Evolutionary conservation across 2,113 vertebrate genomes (phyloP).

Genomic region (Myotis brandtii): DNA sequence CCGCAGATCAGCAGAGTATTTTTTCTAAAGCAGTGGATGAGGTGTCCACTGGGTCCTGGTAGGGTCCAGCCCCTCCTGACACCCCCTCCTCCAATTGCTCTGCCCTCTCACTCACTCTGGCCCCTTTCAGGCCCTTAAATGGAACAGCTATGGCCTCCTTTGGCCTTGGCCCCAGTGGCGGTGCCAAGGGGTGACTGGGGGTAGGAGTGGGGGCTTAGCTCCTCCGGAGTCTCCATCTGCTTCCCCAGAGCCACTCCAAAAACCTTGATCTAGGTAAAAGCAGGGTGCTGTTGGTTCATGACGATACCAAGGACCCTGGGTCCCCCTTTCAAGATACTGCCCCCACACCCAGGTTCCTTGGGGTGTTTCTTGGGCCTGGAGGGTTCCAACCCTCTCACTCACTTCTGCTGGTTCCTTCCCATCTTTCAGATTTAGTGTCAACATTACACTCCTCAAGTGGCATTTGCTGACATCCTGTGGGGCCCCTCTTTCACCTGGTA

Average conservation of each 20-base stretch:
- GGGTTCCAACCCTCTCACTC: rapidly evolving
- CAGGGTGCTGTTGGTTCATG: not conserved
- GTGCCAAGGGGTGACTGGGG: not conserved
- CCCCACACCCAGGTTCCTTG: not conserved
- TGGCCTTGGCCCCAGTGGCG: not conserved
- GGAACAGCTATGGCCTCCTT: not conserved
- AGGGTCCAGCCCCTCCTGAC: not conserved
- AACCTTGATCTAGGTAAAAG: not conserved
- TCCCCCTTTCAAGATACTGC: not conserved
- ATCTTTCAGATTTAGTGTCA: not conserved
- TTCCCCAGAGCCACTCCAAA: not conserved
- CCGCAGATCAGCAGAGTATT: not conserved
- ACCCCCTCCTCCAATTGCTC: not conserved
- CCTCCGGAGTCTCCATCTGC: not conserved
- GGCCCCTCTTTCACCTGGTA: not conserved
- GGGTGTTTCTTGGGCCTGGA: no score
- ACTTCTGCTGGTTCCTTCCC: not conserved
- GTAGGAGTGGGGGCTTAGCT: rapidly evolving
- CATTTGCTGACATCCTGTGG: not conserved
- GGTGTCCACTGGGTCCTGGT: not conserved
- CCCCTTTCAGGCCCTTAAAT: not conserved
- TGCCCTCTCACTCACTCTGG: not conserved
- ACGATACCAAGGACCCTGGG: no score
- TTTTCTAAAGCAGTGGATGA: not conserved
- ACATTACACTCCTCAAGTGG: not conserved